Conservation (phyloP, 2,888 invertebrate genomes). For the Syrphus vitripennis region DNA sequence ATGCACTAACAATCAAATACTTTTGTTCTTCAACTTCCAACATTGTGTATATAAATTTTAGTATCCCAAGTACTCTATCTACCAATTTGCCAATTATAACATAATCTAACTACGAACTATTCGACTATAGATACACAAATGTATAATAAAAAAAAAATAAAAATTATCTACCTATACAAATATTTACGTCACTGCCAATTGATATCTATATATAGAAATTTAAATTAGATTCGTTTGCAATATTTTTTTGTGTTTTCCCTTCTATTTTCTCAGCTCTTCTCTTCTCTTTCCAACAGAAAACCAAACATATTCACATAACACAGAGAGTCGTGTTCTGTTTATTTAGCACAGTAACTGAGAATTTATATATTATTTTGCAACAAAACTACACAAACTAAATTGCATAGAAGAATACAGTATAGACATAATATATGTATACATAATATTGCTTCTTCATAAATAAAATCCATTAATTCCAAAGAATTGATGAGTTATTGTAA, state of each 20-base stretch:
- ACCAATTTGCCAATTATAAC: conserved; percentile 40
- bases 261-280: background rate
- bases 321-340: conserved; percentile 34
- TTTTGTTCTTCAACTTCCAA: background rate
- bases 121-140: background rate
- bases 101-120: conserved; percentile 33
- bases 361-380: conserved; percentile 36
- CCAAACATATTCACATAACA: conserved; percentile 4
- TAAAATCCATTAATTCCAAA: conserved; percentile 44
- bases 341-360: conserved; percentile 54
- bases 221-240: conserved; percentile 68
- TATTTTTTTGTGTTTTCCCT: conserved; percentile 32
- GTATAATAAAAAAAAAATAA: background rate
- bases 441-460: background rate
- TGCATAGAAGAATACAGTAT: background rate
- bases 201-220: conserved; percentile 64
- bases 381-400: background rate
- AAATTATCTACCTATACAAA: conserved; percentile 12
- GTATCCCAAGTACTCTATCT: background rate
- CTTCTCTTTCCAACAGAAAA: background rate
- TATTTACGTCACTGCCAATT: conserved; percentile 63
- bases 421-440: background rate
- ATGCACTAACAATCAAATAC: background rate
- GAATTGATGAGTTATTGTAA: conserved; percentile 59
- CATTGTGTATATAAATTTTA: background rate